These are phyloP conservation scores for Drosophila repletoides DNA, from an alignment of 1,140 invertebrate genomes.

Conservation along the genomic window DNA sequence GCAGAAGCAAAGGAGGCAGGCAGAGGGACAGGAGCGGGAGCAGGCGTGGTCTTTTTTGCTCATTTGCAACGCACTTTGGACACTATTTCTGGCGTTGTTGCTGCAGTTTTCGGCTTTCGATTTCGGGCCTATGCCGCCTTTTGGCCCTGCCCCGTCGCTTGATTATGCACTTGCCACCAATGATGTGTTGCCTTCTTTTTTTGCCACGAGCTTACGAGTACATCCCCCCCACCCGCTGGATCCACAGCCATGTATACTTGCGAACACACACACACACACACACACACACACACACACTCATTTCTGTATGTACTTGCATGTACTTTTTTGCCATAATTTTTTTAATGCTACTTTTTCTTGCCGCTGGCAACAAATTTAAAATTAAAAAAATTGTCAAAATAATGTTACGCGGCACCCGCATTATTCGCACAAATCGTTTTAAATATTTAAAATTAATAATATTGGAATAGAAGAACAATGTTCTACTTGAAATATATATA, in stretches of 20 bases:
- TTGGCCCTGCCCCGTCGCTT: constrained; percentile 26
- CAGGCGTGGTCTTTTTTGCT: constrained; percentile 73
- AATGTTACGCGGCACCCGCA: constrained; percentile 60
- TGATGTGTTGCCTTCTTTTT: constrained; percentile 73
- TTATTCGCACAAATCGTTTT: constrained; percentile 43
- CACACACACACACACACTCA: constrained; percentile 3
- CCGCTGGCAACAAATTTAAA: constrained; percentile 40
- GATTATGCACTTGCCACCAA: constrained; percentile 77
- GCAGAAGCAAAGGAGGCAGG: constrained; percentile 6
- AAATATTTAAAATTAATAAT: too few species aligned
- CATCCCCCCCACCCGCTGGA: neutral
- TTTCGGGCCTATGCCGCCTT: constrained; percentile 47
- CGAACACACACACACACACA: constrained; percentile 10
- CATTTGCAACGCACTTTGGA: constrained; percentile 75
- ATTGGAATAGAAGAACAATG: too few species aligned
- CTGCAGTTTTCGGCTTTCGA: constrained; percentile 47
- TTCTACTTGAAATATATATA: too few species aligned
- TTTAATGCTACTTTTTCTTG: constrained; percentile 44
- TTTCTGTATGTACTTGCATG: constrained; percentile 43
- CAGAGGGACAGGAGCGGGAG: constrained; percentile 2
- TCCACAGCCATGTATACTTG: neutral
- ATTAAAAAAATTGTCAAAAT: constrained; percentile 61
- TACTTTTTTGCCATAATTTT: constrained; percentile 7
- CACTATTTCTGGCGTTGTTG: constrained; percentile 34
- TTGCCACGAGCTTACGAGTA: constrained; percentile 74